These are phyloP conservation scores for Zhuqinia jingwanae DNA, from an alignment of 2,888 invertebrate species.

Conservation along the genomic window DNA sequence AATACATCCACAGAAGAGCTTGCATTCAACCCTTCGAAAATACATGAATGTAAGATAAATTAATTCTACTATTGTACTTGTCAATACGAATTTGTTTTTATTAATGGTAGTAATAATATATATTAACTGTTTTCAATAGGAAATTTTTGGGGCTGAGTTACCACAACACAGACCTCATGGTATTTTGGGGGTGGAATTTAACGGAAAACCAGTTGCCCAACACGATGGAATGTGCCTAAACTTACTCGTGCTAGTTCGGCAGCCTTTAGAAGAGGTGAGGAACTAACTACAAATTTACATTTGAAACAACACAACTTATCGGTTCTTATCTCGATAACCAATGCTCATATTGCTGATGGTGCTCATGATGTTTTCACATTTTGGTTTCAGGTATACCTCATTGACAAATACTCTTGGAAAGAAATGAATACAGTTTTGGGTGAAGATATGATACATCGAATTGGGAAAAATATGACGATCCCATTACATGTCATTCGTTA, in stretches of 20 bases:
- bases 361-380: too few relatives aligned
- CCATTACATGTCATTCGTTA: constrained; percentile 91
- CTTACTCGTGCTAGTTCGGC: constrained; percentile 90
- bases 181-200: constrained; percentile 84
- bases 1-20: constrained; percentile 91
- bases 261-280: constrained; percentile 88
- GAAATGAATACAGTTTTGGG: constrained; percentile 88
- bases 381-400: constrained; percentile 85
- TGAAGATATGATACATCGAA: constrained; percentile 85
- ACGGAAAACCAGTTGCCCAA: constrained; percentile 79
- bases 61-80: too few relatives aligned
- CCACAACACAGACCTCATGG: constrained; percentile 92
- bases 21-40: constrained; percentile 92
- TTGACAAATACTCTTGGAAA: constrained; percentile 95
- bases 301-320: background rate
- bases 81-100: too few relatives aligned
- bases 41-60: constrained; percentile 90
- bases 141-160: constrained; percentile 93
- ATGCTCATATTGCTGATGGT: too few relatives aligned
- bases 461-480: constrained; percentile 90
- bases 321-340: background rate
- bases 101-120: too few relatives aligned
- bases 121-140: too few relatives aligned
- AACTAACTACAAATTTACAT: too few relatives aligned
- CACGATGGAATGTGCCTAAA: constrained; percentile 91